Evolutionary conservation across 2,113 vertebrate species (phyloP), one percentile per base, ranked within the genome.

Genomic region (Campylorhamphus procurvoides): DNA sequence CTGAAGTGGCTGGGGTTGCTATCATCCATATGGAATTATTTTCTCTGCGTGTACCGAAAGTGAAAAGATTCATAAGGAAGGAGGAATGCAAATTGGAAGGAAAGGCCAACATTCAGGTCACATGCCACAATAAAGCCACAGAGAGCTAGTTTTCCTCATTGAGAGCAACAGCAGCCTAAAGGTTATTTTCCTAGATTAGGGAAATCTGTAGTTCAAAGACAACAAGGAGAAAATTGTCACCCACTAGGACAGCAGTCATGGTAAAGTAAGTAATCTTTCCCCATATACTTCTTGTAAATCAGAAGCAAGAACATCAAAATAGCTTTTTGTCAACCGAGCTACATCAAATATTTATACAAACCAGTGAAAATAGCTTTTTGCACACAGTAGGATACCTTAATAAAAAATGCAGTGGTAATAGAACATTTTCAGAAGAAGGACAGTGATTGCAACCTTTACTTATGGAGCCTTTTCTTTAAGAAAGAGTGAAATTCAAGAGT

Each of bases 331-430:
- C 97, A 96, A 91, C 91, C 9, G 86, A 96, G 83, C 52, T 20
- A 56, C 97, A 98, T 98, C 97, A 98, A 98, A 98, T 98, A 98
- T 98, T 98, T 98, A 98, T 98, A 95, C 62, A 83, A 39, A 42
- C 55, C 67, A 47, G 90, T 84, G 96, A 95, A 97, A 96, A 96
- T 59, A 96, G 97, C 97, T 97, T 97, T 97, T 94, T 96, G 93
- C 96, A 93, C 97, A 96, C 98, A 97, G 97, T 97, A 91, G 98
- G 98, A 80, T 95, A 46, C 93, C 97, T 97, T 98, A 96, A 97
- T 98, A 96, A 98, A 97, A 98, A 97, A 98, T 97, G 94, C 97
- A 97, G 97, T 81, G 96, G 96, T 95, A 97, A 97, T 96, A 93
- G 97, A 98, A 76, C 90, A 67, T 96, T 97, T 97, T 96, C 94